Evolutionary conservation across 2,888 invertebrate species (phyloP), one percentile per base, ranked within the genome.

Genomic region (Eulithis testata): DNA sequence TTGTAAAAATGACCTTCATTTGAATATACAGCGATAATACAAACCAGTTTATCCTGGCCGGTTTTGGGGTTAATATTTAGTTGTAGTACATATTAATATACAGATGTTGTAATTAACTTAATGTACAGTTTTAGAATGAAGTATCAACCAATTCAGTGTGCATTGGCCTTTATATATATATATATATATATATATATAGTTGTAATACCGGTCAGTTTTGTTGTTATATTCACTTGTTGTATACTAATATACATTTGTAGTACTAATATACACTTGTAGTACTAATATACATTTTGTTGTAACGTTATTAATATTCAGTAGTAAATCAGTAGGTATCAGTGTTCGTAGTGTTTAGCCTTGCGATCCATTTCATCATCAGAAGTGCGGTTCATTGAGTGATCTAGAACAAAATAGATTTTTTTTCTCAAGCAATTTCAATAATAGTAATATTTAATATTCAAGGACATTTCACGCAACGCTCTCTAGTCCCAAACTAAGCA

Each of bases 331-430:
- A 12, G 21, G 36, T 47, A 61, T 67, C 91, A 90, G 87, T 91
- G 90, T 5, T 93, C 93, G 77, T 89, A 91, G 71, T 87, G 86
- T 60, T 92, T 91, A 40, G 91, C 77, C 69, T 93, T 93, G n/a
- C 93, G 79, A 65, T 93, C 93, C 83, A 91, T 82, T 0, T 93
- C 93, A 31, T 93, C 93, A 43, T 93, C 93, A 0, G 90, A 84
- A 0, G 88, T 80, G 7, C 93, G 87, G 76, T 93, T 93, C 88
- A 92, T 91, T 1, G 87, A 78, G 71, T 93, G 93, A 71, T 93
- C 93, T 91, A 83, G 31, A 31, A 31, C 31, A 31, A 31, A 31
- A 31, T 31, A 31, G 6, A 3, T 31, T 31, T 31, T 31, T 31
- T 9, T 5, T 40, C 40, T 6, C 31, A 31, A 2, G 31, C 31